phyloP scores from a whole-genome alignment of 2,888 invertebrate genomes.

The Lepeophtheirus nordmannii region DNA sequence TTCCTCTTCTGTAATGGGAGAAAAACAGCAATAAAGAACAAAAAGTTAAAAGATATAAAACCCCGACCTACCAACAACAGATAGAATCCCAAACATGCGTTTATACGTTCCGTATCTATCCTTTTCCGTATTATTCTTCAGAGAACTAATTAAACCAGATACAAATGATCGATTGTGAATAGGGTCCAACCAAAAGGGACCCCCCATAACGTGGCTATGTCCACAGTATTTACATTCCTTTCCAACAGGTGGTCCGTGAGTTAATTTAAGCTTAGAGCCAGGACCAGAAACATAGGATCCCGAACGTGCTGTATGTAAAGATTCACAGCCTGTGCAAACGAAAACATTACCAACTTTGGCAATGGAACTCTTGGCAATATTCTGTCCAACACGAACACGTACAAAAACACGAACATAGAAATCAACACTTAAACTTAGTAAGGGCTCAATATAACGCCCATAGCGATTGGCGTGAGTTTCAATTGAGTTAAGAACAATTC shows the following conservation, averaged over 20 bases:
- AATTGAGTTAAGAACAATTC: constrained; percentile 77
- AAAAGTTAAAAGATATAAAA: not conserved
- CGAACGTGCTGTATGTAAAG: constrained; percentile 56
- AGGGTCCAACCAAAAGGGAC: constrained; percentile 82
- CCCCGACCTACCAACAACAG: constrained; percentile 42
- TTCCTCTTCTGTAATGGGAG: constrained; percentile 47
- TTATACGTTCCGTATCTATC: constrained; percentile 49
- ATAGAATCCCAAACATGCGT: constrained; percentile 62
- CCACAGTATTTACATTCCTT: constrained; percentile 58
- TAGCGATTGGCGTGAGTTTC: constrained; percentile 84
- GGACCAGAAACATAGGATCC: constrained; percentile 39
- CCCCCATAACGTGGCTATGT: constrained; percentile 55
- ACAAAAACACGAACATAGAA: constrained; percentile 64
- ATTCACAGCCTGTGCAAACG: constrained; percentile 78
- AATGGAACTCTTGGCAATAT: constrained; percentile 52
- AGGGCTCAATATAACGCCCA: constrained; percentile 74
- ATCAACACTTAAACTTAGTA: constrained; percentile 80
- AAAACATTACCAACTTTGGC: constrained; percentile 47
- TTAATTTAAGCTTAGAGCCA: constrained; percentile 48
- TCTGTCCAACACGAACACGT: not conserved
- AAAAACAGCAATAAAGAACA: not conserved
- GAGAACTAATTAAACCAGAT: constrained; percentile 42
- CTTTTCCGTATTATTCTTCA: constrained; percentile 28
- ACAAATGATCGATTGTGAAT: constrained; percentile 69
- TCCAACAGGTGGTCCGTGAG: constrained; percentile 51